Evolutionary conservation across 2,113 vertebrate genomes (phyloP), one percentile per base, ranked within the genome.

Genomic region (Erinaceus europaeus): DNA sequence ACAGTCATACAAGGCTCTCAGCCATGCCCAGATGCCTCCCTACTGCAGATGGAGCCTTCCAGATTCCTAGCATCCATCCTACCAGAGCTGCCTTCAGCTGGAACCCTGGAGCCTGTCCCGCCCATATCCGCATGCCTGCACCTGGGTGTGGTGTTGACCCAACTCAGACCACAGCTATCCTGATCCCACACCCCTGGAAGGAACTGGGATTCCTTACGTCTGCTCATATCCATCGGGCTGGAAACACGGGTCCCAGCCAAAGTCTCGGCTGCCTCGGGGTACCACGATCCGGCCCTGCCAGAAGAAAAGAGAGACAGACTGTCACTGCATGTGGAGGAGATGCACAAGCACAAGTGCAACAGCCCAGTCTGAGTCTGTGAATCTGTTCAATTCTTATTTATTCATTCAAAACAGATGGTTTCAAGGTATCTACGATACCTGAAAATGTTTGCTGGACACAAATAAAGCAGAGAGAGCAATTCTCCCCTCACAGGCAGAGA

Each of bases 181-280:
- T 1, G 0, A 71, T 20, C 67, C 42, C 55, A 55, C 17, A 32
- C 23, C 74, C 42, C 36, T 48, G 13, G 36, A n/a, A 57, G 62
- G 68, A 72, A 67, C 1, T 0, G 23, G 29, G 48, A 62, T 29
- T 84, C 91, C 98, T 98, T 96, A 99, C 99, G 99, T 99, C 96
- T 99, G 97, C 71, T 97, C 95, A 65, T 97, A 99, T 76, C 98
- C 98, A 0, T 98, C 97, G 0, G 99, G 99, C 94, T 99, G 99
- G 95, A 99, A 99, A 97, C 99, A 99, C 14, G 99, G 98, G 95
- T 99, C 99, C 99, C 99, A 99, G 89, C 99, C 99, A 95, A 99
- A 99, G 96, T 99, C 99, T 80, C 97, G 96, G 27, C 98, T 98
- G 27, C 99, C 99, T 82, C 98, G 97, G 32, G 99, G 99, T 57